Conservation (phyloP, 2,113 vertebrate genomes). For the Hepsetus odoe region DNA sequence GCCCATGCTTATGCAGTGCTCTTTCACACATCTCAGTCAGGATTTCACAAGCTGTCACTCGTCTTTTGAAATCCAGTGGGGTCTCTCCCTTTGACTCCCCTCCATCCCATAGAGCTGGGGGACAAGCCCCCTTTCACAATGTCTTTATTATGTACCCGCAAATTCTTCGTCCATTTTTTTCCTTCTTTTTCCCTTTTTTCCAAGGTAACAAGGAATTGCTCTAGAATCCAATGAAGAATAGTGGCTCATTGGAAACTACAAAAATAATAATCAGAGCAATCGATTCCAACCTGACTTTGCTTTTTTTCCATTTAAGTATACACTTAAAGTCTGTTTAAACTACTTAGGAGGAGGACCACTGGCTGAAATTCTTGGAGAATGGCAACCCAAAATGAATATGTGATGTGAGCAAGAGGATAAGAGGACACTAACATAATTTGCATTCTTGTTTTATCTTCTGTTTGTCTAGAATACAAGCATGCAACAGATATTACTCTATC, state of each 20-base stretch:
- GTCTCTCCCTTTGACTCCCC: slow-evolving; percentile 54
- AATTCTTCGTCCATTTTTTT: slow-evolving; percentile 43
- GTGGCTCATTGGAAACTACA: background rate
- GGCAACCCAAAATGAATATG: background rate
- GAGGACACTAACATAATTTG: slow-evolving; percentile 19
- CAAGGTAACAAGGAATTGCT: slow-evolving; percentile 31
- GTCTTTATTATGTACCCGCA: slow-evolving; percentile 55
- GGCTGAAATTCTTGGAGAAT: slow-evolving; percentile 17
- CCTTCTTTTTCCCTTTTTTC: background rate
- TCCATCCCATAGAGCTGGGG: slow-evolving; percentile 42
- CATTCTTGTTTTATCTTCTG: slow-evolving; percentile 37
- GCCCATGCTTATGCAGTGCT: slow-evolving; percentile 54
- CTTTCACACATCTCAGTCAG: slow-evolving; percentile 60
- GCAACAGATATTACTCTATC: slow-evolving; percentile 26
- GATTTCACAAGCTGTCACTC: slow-evolving; percentile 59
- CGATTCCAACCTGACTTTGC: background rate
- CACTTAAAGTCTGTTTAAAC: slow-evolving; percentile 5
- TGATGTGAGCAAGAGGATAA: slow-evolving; percentile 11
- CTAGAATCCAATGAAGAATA: slow-evolving; percentile 31
- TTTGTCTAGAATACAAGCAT: slow-evolving; percentile 34
- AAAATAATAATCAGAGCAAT: background rate
- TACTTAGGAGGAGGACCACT: slow-evolving; percentile 45
- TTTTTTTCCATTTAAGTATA: background rate
- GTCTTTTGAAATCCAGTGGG: slow-evolving; percentile 61
- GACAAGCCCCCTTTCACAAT: slow-evolving; percentile 52